Conservation (phyloP, 2,113 vertebrate species). For the Scomber scombrus region DNA sequence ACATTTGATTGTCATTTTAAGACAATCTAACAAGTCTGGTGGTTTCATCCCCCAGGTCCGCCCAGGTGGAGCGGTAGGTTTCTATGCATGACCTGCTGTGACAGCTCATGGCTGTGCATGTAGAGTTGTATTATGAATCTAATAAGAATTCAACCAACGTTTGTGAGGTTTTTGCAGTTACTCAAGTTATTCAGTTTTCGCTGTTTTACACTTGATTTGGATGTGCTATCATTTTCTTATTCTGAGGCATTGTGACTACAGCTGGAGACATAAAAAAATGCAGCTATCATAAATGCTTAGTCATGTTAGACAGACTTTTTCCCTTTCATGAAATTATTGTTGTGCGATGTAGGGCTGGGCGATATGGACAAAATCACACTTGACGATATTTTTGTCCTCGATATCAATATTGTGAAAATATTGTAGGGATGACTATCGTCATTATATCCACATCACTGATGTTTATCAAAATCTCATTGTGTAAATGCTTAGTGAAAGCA, state of each 20-base stretch:
- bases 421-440: too few relatives aligned
- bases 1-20: constrained; percentile 27
- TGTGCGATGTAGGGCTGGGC: neutral
- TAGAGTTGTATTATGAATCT: constrained; percentile 8
- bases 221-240: constrained; percentile 2
- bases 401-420: too few relatives aligned
- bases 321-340: neutral
- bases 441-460: too few relatives aligned
- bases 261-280: neutral
- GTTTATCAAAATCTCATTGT: too few relatives aligned
- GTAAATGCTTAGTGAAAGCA: too few relatives aligned
- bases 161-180: constrained; percentile 27
- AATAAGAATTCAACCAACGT: neutral
- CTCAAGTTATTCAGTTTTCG: constrained; percentile 24
- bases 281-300: neutral
- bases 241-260: neutral
- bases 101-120: constrained; percentile 50
- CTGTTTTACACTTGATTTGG: constrained; percentile 26
- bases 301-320: neutral
- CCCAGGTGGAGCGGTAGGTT: constrained; percentile 88
- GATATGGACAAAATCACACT: too few relatives aligned
- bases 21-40: constrained; percentile 59
- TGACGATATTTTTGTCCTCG: too few relatives aligned
- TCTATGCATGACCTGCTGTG: constrained; percentile 75
- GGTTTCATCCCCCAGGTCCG: constrained; percentile 85